Evolutionary conservation across 2,113 vertebrate genomes (phyloP).

Genomic region (Acanthisitta chloris): DNA sequence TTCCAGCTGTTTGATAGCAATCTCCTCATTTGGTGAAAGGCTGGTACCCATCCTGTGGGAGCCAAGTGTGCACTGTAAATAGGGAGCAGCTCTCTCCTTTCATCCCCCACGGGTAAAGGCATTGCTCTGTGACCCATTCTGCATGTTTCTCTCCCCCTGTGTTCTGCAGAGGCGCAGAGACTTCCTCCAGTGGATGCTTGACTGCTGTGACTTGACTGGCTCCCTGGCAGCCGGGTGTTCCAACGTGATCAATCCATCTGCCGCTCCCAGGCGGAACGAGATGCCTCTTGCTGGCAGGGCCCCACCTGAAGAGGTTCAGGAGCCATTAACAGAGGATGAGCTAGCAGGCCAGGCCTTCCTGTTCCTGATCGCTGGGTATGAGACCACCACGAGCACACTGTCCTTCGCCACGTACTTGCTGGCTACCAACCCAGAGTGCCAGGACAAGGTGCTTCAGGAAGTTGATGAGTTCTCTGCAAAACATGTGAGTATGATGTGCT

Average conservation of each 20-base stretch:
- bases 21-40: rapidly evolving
- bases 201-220: constrained; percentile 63
- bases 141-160: neutral
- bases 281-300: neutral
- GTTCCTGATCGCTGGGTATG: constrained; percentile 90
- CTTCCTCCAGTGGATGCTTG: constrained; percentile 92
- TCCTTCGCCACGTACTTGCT: constrained; percentile 88
- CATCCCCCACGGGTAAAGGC: neutral
- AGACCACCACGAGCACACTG: constrained; percentile 86
- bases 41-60: neutral
- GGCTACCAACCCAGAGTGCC: constrained; percentile 85
- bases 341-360: constrained; percentile 89
- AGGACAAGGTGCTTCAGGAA: constrained; percentile 81
- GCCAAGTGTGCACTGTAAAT: neutral
- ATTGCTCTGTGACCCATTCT: neutral
- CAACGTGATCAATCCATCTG: constrained; percentile 55
- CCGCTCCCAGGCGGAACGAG: neutral
- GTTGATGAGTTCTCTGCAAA: constrained; percentile 81
- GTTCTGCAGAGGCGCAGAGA: constrained; percentile 83
- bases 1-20: neutral
- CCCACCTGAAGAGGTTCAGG: neutral
- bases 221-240: constrained; percentile 62
- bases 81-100: neutral
- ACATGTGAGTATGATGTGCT: constrained; percentile 77
- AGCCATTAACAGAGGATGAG: constrained; percentile 84